These are phyloP conservation scores for Drosophila sp. DNA, from an alignment of 1,140 invertebrate genomes.

Conservation along the genomic window DNA sequence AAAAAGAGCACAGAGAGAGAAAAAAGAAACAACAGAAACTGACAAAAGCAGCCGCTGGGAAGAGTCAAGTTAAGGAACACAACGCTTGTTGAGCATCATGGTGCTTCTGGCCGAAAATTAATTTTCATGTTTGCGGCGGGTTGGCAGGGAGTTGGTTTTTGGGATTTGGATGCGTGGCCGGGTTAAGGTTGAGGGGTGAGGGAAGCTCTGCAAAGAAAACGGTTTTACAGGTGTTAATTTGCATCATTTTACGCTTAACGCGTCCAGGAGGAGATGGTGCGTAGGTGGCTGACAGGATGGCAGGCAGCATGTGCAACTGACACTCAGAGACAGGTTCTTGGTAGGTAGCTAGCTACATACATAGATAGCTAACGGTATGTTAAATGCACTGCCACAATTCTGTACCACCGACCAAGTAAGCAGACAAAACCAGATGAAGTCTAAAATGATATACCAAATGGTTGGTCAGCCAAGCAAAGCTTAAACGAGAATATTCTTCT, in stretches of 20 bases:
- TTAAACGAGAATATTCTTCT: not conserved
- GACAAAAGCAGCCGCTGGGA: constrained; percentile 36
- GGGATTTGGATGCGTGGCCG: not conserved
- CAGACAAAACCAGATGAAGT: not conserved
- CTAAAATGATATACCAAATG: not conserved
- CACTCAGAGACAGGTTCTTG: constrained; percentile 42
- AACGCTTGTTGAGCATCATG: constrained; percentile 1
- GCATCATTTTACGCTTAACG: constrained; percentile 66
- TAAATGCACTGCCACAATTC: not conserved
- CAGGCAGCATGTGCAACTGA: constrained; percentile 40
- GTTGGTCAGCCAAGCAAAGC: not conserved
- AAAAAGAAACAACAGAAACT: not conserved
- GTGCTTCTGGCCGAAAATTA: constrained; percentile 6
- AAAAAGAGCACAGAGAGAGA: too few relatives aligned
- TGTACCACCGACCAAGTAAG: not conserved
- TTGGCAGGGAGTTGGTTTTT: not conserved
- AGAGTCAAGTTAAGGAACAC: constrained; percentile 20
- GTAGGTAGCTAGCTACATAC: not conserved
- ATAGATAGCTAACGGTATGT: not conserved
- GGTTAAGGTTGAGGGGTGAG: not conserved
- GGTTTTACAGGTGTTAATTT: constrained; percentile 56
- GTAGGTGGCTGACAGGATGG: constrained; percentile 19
- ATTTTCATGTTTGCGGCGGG: not conserved
- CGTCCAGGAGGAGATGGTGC: constrained; percentile 13
- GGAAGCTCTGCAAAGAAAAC: constrained; percentile 23